These are phyloP conservation scores for Apostichopus japonicus DNA, from an alignment of 35 echinoderm and acorn worm species.

Conservation along the genomic window DNA sequence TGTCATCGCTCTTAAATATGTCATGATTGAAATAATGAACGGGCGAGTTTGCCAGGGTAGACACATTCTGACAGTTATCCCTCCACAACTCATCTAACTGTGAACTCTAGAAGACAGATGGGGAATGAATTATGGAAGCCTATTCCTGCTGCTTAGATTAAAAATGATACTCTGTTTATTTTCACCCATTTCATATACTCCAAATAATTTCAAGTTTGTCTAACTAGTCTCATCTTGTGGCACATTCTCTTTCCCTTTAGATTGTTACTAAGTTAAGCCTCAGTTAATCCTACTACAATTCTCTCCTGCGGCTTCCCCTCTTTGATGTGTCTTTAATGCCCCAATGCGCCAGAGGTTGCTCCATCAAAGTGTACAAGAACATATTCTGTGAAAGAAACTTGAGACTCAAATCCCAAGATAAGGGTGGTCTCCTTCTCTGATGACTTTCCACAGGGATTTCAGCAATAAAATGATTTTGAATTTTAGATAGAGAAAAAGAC, in stretches of 20 bases:
- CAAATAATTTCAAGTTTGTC: neutral
- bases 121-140: conserved; percentile 2
- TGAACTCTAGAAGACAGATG: conserved; percentile 2
- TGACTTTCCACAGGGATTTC: conserved; percentile 11
- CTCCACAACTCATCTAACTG: neutral
- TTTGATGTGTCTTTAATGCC: conserved; percentile 51
- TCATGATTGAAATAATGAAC: neutral
- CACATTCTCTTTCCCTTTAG: neutral
- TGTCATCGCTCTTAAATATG: neutral
- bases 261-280: neutral
- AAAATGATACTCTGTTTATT: conserved; percentile 21
- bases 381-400: conserved; percentile 22
- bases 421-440: conserved; percentile 22
- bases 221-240: neutral
- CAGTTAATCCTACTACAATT: neutral
- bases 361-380: conserved; percentile 13
- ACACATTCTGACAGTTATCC: conserved; percentile 10
- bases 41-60: neutral
- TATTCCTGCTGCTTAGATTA: conserved; percentile 24
- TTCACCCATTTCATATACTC: conserved; percentile 26
- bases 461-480: conserved; percentile 25
- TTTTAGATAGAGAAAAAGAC: neutral
- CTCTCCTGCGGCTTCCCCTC: conserved; percentile 15
- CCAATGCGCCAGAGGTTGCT: conserved; percentile 9
- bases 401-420: conserved; percentile 31